phyloP scores from a whole-genome alignment of 2,113 vertebrate genomes.

The Indicator indicator region DNA sequence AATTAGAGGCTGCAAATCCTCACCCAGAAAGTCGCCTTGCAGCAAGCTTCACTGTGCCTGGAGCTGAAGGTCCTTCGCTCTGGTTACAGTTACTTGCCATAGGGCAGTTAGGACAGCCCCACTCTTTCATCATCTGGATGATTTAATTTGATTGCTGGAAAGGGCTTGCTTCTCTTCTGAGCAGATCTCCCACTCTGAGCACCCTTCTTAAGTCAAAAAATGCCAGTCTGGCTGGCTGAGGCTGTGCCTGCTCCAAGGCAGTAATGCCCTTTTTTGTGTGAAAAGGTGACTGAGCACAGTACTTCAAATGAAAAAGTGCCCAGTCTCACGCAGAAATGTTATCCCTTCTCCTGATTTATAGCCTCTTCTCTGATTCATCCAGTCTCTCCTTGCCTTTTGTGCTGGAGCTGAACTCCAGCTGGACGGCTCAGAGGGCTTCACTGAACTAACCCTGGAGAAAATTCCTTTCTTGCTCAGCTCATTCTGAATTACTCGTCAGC shows the following conservation, averaged over 20 bases:
- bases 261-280: neutral
- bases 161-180: neutral
- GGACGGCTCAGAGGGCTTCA: neutral
- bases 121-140: neutral
- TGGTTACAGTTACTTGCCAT: neutral
- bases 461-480: slow-evolving; percentile 42
- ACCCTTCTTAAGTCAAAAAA: neutral
- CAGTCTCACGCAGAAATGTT: neutral
- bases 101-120: neutral
- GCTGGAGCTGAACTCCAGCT: neutral
- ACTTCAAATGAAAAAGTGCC: neutral
- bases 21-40: neutral
- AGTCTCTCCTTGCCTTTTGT: neutral
- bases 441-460: slow-evolving; percentile 51
- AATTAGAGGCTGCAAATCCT: neutral
- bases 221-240: neutral
- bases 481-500: slow-evolving; percentile 42
- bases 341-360: neutral
- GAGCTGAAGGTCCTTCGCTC: neutral
- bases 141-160: neutral
- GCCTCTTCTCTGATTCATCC: neutral
- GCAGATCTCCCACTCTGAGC: neutral
- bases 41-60: neutral
- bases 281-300: neutral
- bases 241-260: neutral